Conservation (phyloP, 2,888 invertebrate genomes). For the Acanthosepion lycidas region DNA sequence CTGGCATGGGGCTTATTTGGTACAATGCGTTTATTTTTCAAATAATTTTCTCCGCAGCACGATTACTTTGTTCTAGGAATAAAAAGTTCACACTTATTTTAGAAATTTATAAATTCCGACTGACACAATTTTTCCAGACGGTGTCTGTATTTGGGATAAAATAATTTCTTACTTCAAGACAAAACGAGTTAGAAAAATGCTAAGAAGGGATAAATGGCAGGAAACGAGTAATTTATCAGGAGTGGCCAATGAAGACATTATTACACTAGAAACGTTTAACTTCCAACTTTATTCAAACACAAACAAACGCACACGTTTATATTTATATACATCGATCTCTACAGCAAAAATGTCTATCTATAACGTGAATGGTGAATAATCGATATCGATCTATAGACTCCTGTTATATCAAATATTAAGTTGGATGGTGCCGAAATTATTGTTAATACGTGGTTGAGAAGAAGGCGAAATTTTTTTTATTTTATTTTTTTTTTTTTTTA, state of each 20-base stretch:
- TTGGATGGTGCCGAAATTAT: too few relatives aligned
- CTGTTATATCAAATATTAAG: constrained; percentile 33
- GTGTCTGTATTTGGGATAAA: too few relatives aligned
- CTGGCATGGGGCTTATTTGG: too few relatives aligned
- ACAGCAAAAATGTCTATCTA: not conserved
- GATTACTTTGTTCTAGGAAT: too few relatives aligned
- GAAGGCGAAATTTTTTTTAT: not conserved
- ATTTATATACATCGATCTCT: not conserved
- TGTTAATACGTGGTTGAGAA: not conserved
- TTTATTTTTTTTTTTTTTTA: too few relatives aligned
- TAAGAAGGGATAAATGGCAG: not conserved
- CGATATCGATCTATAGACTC: not conserved
- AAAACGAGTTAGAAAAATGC: too few relatives aligned
- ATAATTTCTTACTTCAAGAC: too few relatives aligned
- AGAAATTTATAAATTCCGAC: too few relatives aligned
- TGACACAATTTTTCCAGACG: too few relatives aligned
- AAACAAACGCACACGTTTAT: not conserved
- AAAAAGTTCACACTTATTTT: too few relatives aligned
- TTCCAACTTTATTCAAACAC: not conserved
- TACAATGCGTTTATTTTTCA: too few relatives aligned
- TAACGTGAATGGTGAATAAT: not conserved
- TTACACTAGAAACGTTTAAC: not conserved
- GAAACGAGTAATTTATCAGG: not conserved
- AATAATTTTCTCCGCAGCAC: too few relatives aligned
- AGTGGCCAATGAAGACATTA: not conserved